Percentiles rank a stretch among this genome's conserved stretches.
Evolutionary conservation across 2,797 vertebrate species (phyloP).

Genomic region (Alcedo quadribrachys): DNA sequence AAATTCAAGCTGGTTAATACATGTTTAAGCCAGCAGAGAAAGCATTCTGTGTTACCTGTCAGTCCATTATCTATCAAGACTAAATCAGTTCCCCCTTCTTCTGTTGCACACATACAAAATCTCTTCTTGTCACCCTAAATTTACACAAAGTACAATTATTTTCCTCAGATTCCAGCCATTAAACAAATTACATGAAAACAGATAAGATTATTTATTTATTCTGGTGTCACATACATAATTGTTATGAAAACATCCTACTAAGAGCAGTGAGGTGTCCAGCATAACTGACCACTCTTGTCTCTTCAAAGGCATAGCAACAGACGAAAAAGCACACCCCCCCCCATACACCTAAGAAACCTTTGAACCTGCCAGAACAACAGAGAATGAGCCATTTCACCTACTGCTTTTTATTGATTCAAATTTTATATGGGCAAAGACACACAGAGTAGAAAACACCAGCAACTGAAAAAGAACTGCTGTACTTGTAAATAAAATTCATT

Average conservation of each 20-base stretch:
- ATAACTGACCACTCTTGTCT: background rate
- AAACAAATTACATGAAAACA: background rate
- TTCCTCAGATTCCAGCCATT: background rate
- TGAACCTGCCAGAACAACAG: background rate
- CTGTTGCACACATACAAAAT: too few relatives aligned
- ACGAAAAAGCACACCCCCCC: background rate
- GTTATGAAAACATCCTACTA: background rate
- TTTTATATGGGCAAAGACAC: conserved; percentile 26
- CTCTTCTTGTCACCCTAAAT: background rate
- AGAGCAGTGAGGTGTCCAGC: background rate
- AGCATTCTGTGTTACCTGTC: background rate
- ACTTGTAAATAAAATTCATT: conserved; percentile 60
- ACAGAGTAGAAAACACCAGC: conserved; percentile 17
- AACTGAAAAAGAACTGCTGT: conserved; percentile 16
- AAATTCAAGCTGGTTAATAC: background rate
- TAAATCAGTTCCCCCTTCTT: fast-evolving
- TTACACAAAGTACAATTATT: fast-evolving
- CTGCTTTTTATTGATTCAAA: conserved; percentile 40
- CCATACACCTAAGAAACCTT: background rate
- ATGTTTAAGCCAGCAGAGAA: background rate
- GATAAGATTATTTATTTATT: background rate
- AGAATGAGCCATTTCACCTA: conserved; percentile 20
- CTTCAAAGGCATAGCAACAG: background rate
- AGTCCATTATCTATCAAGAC: too few relatives aligned
- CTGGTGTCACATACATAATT: background rate